A percentile compares a stretch with the other conserved stretches of the same genome.
Evolutionary conservation across 2,113 vertebrate species (phyloP).

Genomic region (Xiphias gladius): DNA sequence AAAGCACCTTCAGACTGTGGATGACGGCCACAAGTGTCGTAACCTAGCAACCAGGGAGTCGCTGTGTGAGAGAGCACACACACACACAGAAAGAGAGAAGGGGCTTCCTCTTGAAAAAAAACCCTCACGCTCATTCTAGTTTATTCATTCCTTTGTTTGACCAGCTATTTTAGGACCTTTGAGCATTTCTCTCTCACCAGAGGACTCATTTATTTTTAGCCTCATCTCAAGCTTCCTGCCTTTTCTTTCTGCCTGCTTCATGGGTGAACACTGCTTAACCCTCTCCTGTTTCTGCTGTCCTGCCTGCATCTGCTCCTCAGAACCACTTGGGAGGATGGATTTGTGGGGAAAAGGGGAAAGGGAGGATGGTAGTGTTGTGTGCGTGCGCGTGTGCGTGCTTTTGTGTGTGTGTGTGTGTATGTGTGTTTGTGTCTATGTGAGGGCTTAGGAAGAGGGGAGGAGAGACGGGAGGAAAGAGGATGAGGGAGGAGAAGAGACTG

Average conservation of each 20-base stretch:
- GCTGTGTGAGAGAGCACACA: conserved; percentile 61
- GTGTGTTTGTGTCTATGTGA: conserved; percentile 15
- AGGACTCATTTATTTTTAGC: conserved; percentile 79
- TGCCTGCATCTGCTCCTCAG: conserved; percentile 70
- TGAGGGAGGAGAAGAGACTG: conserved; percentile 65
- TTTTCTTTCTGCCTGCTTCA: conserved; percentile 56
- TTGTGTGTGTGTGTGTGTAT: conserved; percentile 12
- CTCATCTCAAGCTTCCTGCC: conserved; percentile 60
- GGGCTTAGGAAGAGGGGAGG: conserved; percentile 47
- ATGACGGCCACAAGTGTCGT: conserved; percentile 81
- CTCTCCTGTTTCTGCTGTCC: conserved; percentile 58
- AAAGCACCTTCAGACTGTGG: conserved; percentile 75
- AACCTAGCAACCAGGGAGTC: conserved; percentile 85
- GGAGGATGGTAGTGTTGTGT: conserved; percentile 21
- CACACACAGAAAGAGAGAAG: conserved; percentile 12
- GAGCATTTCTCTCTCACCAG: conserved; percentile 70
- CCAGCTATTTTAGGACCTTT: conserved; percentile 81
- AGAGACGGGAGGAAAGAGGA: conserved; percentile 60
- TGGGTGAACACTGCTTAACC: conserved; percentile 60
- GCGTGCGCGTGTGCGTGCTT: conserved; percentile 7
- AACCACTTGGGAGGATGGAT: conserved; percentile 60
- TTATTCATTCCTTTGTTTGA: conserved; percentile 84
- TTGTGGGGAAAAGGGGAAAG: conserved; percentile 45
- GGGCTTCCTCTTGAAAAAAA: conserved; percentile 79
- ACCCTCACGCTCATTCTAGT: conserved; percentile 65